These are phyloP conservation scores for Delia radicum DNA, from an alignment of 1,140 invertebrate species.

Conservation along the genomic window DNA sequence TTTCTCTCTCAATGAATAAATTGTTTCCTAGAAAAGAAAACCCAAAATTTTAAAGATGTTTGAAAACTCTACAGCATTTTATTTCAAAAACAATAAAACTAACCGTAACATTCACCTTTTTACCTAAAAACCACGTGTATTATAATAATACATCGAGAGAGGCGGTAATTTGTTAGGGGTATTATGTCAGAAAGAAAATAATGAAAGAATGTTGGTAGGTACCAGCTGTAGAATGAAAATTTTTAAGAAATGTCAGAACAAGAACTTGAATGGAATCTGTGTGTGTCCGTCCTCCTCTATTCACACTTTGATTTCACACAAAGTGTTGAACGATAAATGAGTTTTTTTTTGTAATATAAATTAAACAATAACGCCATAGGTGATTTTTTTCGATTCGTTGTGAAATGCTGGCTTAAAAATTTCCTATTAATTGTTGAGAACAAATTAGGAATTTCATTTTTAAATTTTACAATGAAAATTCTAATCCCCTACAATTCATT, in stretches of 20 bases:
- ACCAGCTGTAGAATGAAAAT: not conserved
- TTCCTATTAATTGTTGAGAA: slow-evolving; percentile 8
- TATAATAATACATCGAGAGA: not conserved
- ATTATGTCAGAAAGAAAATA: slow-evolving; percentile 10
- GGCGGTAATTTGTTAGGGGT: slow-evolving; percentile 19
- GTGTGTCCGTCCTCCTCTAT: slow-evolving; percentile 1
- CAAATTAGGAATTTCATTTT: not conserved
- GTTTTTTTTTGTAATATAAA: not conserved
- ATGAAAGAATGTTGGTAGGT: not conserved
- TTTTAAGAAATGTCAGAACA: not conserved
- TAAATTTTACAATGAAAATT: too few species aligned
- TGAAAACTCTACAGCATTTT: not conserved
- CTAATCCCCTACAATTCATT: too few species aligned
- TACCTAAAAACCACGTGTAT: not conserved
- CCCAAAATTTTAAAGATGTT: not conserved
- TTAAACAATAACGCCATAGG: not conserved
- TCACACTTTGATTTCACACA: not conserved
- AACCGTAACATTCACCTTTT: slow-evolving; percentile 1
- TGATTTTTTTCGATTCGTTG: not conserved
- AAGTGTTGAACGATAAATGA: not conserved
- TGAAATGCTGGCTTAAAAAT: not conserved
- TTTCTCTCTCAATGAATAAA: not conserved
- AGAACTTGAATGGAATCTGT: not conserved
- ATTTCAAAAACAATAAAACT: not conserved
- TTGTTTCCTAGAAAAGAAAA: not conserved